These are phyloP conservation scores for Macrobrachium rosenbergii DNA, from an alignment of 1,140 invertebrate species.

Conservation along the genomic window DNA sequence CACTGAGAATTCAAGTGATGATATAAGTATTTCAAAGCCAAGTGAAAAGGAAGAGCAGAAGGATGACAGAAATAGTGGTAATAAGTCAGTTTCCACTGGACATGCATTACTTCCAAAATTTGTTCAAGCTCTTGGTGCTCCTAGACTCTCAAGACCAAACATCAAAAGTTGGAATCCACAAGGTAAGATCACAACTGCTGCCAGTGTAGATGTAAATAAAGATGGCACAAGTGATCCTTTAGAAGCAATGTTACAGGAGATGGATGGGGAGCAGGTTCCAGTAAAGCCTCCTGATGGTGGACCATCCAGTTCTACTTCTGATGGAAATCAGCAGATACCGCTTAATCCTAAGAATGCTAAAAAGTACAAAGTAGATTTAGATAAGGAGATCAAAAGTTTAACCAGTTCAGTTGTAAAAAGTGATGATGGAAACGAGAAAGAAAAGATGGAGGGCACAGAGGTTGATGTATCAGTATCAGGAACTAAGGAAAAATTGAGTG, in stretches of 20 bases:
- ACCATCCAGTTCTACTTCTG: too few relatives aligned
- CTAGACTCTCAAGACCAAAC: constrained; percentile 42
- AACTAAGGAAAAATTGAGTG: neutral
- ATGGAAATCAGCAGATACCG: constrained; percentile 41
- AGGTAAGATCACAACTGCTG: neutral
- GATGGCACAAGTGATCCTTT: constrained; percentile 12
- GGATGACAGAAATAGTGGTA: neutral
- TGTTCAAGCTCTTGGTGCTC: constrained; percentile 41
- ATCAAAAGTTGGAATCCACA: constrained; percentile 45
- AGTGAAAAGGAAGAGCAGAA: neutral
- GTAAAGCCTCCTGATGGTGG: neutral
- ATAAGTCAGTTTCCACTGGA: constrained; percentile 37
- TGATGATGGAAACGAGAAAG: neutral
- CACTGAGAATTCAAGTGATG: neutral
- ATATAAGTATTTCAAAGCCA: neutral
- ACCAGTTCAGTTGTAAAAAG: constrained; percentile 24
- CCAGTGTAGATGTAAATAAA: neutral
- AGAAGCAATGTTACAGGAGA: constrained; percentile 45
- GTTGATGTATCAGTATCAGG: neutral
- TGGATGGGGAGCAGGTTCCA: constrained; percentile 35
- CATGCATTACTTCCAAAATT: constrained; percentile 51
- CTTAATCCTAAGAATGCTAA: constrained; percentile 53
- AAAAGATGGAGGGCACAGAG: neutral
- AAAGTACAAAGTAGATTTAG: constrained; percentile 65
- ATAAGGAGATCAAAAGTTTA: constrained; percentile 55